Base-by-base conservation (phyloP, 2,797 vertebrate species). In the Meda fulgida region DNA sequence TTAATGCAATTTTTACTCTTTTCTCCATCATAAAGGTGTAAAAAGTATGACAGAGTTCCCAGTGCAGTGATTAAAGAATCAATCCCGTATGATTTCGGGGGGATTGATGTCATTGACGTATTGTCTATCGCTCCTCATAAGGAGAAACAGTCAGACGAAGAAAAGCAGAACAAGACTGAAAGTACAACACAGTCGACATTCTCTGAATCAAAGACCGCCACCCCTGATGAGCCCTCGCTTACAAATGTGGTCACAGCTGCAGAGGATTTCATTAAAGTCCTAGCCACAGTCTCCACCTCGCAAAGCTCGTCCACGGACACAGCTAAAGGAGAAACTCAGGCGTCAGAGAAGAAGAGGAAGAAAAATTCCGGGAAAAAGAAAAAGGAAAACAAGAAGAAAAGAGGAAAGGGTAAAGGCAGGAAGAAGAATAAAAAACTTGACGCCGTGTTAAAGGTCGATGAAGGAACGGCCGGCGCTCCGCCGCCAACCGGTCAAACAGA, bases 41-140 rank as follows among this genome's bases (percentile, higher is more conserved):
- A 94, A 91, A 92, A 87, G 5, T 98, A 97, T 40, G 96, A 96
- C 86, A 96, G 92, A n/a, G 80, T 96, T 70, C 95, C 96, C 0
- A 31, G 97, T 1, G 97, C 98, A 0, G 95, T 97, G 87, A 86
- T 95, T 36, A 93, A 83, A 88, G 95, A 97, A 40, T 96, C 97
- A 0, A 91, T 96, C 84, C 94, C 96, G 0, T 98, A 97, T 0
- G 96, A 97, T 76, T 98, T 95, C 0, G 96, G 96, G 0, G 96
- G 96, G 40, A 92, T 95, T 63, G 95, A 96, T 7, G 89, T 96
- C 78, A 97, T 98, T 0, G 96, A 98, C 43, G 87, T 93, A 85
- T 88, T 95, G 81, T 91, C 94, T 0, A 0, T 93, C 78, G 93
- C 94, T 5, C 93, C 96, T 0, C 88, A 91, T 18, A 86, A 73